These are phyloP conservation scores for Zaprionus camerounensis DNA, from an alignment of 1,140 invertebrate species.

Conservation along the genomic window DNA sequence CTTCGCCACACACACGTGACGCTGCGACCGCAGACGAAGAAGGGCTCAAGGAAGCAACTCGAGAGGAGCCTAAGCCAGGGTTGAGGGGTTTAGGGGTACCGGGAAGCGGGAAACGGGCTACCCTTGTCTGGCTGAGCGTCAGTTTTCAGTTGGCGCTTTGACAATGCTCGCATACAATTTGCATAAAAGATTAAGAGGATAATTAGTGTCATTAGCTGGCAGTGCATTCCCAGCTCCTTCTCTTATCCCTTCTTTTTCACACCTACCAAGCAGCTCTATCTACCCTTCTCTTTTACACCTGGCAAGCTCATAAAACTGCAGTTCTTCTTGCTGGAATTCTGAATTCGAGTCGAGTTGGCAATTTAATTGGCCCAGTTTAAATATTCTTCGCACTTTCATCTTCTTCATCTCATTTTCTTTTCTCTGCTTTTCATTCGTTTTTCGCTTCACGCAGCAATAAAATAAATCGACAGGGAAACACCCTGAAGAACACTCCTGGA, in stretches of 20 bases:
- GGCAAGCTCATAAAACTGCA: slow-evolving; percentile 22
- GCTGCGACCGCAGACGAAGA: slow-evolving; percentile 53
- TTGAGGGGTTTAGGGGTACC: neutral
- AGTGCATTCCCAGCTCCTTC: slow-evolving; percentile 14
- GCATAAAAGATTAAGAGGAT: slow-evolving; percentile 76
- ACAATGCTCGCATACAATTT: slow-evolving; percentile 61
- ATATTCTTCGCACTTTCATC: slow-evolving; percentile 13
- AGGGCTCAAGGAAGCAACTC: neutral
- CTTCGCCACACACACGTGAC: slow-evolving; percentile 65
- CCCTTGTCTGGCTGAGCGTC: neutral
- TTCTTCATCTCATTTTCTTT: neutral
- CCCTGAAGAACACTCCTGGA: neutral
- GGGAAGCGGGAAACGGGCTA: neutral
- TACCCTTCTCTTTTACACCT: slow-evolving; percentile 15
- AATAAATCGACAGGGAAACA: slow-evolving; percentile 45
- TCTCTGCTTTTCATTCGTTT: neutral
- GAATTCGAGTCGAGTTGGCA: slow-evolving; percentile 20
- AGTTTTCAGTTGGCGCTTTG: slow-evolving; percentile 31
- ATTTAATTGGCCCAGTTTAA: slow-evolving; percentile 46
- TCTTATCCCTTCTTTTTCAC: neutral
- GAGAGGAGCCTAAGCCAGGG: neutral
- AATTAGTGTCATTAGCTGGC: slow-evolving; percentile 76
- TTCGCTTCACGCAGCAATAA: slow-evolving; percentile 28
- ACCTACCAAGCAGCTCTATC: slow-evolving; percentile 4
- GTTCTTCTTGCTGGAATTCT: slow-evolving; percentile 37